A percentile compares a stretch with the other conserved stretches of the same genome.
Evolutionary conservation across 2,797 vertebrate species (phyloP).

Genomic region (Chelidonichthys spinosus): DNA sequence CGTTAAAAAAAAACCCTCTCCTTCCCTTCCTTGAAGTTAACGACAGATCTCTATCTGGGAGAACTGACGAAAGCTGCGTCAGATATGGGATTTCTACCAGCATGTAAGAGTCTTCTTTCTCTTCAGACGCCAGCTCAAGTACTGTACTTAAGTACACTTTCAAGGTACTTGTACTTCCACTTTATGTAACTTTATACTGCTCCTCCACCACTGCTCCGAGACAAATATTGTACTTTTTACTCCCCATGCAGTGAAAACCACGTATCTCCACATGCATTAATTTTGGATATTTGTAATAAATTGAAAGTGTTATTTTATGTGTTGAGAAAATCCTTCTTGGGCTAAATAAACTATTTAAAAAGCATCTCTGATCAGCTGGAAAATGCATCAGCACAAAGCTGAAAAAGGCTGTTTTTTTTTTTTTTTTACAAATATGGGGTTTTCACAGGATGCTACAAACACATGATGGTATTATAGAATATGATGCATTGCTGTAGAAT

Average conservation of each 20-base stretch:
- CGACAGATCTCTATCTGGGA: slow-evolving; percentile 32
- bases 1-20: slow-evolving; percentile 21
- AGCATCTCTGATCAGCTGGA: no score
- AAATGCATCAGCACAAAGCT: no score
- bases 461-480: background rate
- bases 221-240: background rate
- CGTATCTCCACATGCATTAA: background rate
- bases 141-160: background rate
- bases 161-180: background rate
- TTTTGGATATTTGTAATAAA: background rate
- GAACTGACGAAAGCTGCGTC: background rate
- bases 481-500: background rate
- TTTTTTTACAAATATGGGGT: no score
- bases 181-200: background rate
- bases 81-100: slow-evolving; percentile 17
- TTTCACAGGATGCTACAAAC: background rate
- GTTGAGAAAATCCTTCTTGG: background rate
- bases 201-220: background rate
- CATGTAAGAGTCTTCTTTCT: background rate
- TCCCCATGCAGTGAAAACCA: background rate
- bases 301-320: background rate
- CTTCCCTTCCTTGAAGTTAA: slow-evolving; percentile 32
- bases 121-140: background rate
- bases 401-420: no score
- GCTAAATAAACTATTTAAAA: background rate